Base-by-base conservation (phyloP, 2,888 invertebrate species). In the Papilio gigon region DNA sequence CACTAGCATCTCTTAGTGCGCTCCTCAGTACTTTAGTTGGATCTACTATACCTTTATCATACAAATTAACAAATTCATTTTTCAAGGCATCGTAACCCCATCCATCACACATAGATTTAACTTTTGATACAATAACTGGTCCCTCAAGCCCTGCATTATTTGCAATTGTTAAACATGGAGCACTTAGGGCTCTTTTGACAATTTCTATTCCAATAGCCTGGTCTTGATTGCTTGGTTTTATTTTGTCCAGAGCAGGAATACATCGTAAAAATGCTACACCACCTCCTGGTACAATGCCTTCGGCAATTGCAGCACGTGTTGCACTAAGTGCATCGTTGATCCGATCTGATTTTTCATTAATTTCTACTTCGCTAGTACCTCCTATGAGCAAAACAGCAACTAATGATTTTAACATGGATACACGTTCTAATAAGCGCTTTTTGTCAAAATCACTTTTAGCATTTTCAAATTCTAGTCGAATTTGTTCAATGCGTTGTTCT, bases 211-310 rank as follows among this genome's bases (percentile, higher is more conserved):
- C 91, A 56, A 79, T 94, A 76, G 94, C 94, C 86, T 98, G 97
- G 84, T 98, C 98, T 6, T 89, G 85, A 83, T 98, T 98, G 9
- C 84, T 82, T 1, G 94, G 87, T 71, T 93, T 93, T 4, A 98
- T 78, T 4, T 79, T 81, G 6, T 95, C 94, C 35, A 98, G 89
- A 42, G 92, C 88, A 53, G 95, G 93, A 68, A 97, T 94, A 84
- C 97, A 97, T 73, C 97, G 93, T 30, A 99, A 87, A 17, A 98
- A 93, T 58, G 98, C 98, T 75, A 96, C 95, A 68, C 98, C 98
- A 85, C 98, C 98, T 71, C 98, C 98, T 69, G 98, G 97, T 72
- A 98, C 98, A 81, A 99, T 97, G 59, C 98, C 98, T 92, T 98
- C 98, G 84, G 98, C 97, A 71, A 98, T 95, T 40, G 98, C 98